Evolutionary conservation across 2,113 vertebrate species (phyloP).

Genomic region (Leucopternis melanops): DNA sequence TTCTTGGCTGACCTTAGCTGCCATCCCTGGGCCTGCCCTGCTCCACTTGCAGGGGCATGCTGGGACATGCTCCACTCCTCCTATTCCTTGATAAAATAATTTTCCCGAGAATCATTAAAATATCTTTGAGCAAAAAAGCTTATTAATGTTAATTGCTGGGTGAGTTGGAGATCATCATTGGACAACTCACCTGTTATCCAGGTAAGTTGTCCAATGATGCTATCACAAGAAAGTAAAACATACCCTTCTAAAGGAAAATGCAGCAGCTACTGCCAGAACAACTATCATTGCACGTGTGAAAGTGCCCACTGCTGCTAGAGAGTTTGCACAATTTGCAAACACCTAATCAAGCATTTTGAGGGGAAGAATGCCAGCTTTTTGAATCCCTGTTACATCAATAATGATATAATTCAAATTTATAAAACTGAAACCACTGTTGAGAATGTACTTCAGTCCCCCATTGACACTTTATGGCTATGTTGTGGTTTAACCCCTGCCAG

Average conservation of each 20-base stretch:
- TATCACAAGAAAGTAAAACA: neutral
- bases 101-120: neutral
- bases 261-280: neutral
- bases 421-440: neutral
- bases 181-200: neutral
- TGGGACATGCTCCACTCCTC: neutral
- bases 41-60: accelerated
- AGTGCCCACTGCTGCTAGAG: neutral
- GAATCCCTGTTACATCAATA: neutral
- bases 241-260: neutral
- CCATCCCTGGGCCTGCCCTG: neutral
- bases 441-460: neutral
- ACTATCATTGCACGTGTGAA: neutral
- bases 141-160: neutral
- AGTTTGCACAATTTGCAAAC: neutral
- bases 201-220: neutral
- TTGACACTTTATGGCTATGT: neutral
- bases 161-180: neutral
- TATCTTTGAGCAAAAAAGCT: neutral
- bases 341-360: neutral
- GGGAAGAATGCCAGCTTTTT: neutral
- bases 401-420: neutral
- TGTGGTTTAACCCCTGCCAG: too few relatives aligned
- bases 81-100: neutral
- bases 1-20: neutral